Base-by-base conservation (phyloP, 2,797 vertebrate genomes). In the Cephalopachus bancanus region DNA sequence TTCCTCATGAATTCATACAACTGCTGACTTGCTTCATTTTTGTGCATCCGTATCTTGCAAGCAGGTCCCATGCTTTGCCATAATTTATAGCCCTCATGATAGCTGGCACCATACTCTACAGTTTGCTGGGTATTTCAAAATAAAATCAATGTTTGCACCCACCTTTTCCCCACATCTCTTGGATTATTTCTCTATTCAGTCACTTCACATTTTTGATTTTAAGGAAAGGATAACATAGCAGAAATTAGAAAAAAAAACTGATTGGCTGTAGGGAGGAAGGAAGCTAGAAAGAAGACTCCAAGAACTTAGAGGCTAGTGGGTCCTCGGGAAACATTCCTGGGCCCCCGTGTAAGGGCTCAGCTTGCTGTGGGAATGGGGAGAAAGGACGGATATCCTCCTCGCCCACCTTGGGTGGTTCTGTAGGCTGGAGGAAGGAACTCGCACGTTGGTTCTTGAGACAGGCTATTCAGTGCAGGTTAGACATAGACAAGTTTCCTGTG, bases 91-190 rank as follows among this genome's bases (percentile, higher is more conserved):
- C 22, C 59, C 22, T 87, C 51, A 44, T 1, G 65, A 26, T 37
- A n/a, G 1, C 81, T 57, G 79, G 49, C 7, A 3, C 5, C 11
- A 9, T 7, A 16, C 75, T 86, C 69, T 24, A 37, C 15, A 59
- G 49, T 92, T 71, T 80, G 22, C 49, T 91, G 19, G 49, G 16
- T 86, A 92, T 79, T 85, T 95, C 64, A 28, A 57, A 94, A 75
- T 89, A 71, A 87, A 92, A 79, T 72, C 26, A 53, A 76, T 55
- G n/a, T 78, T 22, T 87, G 10, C 83, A 10, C 30, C 69, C 3
- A 37, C n/a, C 9, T 86, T 84, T 93, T 95, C 49, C 51, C 89
- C 28, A 10, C 30, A 89, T 71, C 44, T 20, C 22, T 78, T 69
- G 51, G 24, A 44, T 33, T 51, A 44, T 89, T 75, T 11, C 30